These are phyloP conservation scores for Lophius americanus DNA, from an alignment of 2,797 vertebrate genomes.

Conservation along the genomic window DNA sequence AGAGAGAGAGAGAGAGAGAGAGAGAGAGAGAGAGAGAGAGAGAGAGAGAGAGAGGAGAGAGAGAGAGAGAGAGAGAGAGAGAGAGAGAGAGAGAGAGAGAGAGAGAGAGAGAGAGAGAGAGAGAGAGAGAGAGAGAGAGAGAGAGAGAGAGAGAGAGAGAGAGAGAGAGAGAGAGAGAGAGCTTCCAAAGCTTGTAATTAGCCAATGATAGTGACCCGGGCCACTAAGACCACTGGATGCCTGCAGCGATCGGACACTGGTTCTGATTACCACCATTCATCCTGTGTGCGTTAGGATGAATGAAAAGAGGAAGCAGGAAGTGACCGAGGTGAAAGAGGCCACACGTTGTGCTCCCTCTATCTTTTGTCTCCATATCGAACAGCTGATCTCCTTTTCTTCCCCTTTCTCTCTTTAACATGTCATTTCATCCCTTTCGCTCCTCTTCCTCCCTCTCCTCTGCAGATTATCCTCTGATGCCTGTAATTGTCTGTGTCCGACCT, in stretches of 20 bases:
- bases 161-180: slow-evolving; percentile 52
- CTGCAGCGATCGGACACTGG: slow-evolving; percentile 72
- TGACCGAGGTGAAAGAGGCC: slow-evolving; percentile 63
- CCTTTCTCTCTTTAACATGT: slow-evolving; percentile 65
- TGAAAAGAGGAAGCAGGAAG: slow-evolving; percentile 55
- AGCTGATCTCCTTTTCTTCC: slow-evolving; percentile 65
- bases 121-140: too few relatives aligned
- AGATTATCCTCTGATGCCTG: slow-evolving; percentile 55
- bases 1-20: slow-evolving; percentile 12
- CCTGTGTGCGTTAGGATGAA: slow-evolving; percentile 40
- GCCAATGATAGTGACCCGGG: slow-evolving; percentile 79
- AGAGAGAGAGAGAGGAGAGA: slow-evolving; percentile 57
- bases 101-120: too few relatives aligned
- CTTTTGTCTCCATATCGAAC: slow-evolving; percentile 73
- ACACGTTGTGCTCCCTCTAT: slow-evolving; percentile 49
- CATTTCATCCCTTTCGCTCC: slow-evolving; percentile 44
- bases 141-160: too few relatives aligned
- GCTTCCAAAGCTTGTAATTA: slow-evolving; percentile 79
- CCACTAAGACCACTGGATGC: slow-evolving; percentile 71
- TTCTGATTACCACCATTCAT: slow-evolving; percentile 80
- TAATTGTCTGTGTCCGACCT: slow-evolving; percentile 26
- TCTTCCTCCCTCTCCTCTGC: background rate
- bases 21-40: slow-evolving; percentile 66
- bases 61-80: too few relatives aligned
- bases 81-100: too few relatives aligned